Evolutionary conservation across 2,888 invertebrate species (phyloP).

Genomic region (Ochlodes sylvanus): DNA sequence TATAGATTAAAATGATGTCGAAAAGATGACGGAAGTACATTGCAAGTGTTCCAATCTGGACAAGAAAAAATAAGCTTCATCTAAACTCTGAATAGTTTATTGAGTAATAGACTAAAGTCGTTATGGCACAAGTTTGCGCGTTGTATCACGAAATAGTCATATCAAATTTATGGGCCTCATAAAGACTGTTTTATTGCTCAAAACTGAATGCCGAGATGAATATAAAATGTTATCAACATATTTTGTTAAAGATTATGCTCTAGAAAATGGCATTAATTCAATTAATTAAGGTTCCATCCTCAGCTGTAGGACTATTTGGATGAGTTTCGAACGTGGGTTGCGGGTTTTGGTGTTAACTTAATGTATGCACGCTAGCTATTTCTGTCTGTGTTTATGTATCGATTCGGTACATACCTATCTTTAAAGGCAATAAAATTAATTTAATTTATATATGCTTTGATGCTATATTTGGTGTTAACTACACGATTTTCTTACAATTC

Average conservation of each 20-base stretch:
- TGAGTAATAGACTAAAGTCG: constrained; percentile 29
- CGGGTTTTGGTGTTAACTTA: no score
- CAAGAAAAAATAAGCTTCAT: constrained; percentile 19
- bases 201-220: constrained; percentile 27
- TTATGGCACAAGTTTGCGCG: constrained; percentile 27
- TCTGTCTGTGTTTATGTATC: no score
- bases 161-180: constrained; percentile 31
- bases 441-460: no score
- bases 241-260: constrained; percentile 24
- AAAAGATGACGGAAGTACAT: constrained; percentile 23
- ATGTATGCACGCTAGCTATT: no score
- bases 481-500: no score
- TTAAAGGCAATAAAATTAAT: no score
- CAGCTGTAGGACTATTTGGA: background rate
- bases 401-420: no score
- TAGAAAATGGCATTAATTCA: constrained; percentile 16
- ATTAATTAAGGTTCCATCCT: background rate
- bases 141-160: constrained; percentile 32
- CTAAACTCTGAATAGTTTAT: constrained; percentile 33
- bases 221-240: constrained; percentile 24
- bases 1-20: constrained; percentile 14
- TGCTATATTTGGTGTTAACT: no score
- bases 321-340: background rate
- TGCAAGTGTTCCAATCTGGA: constrained; percentile 19
- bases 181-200: constrained; percentile 28